phyloP scores from a whole-genome alignment of 2,888 invertebrate species.

The Linyphia triangularis region DNA sequence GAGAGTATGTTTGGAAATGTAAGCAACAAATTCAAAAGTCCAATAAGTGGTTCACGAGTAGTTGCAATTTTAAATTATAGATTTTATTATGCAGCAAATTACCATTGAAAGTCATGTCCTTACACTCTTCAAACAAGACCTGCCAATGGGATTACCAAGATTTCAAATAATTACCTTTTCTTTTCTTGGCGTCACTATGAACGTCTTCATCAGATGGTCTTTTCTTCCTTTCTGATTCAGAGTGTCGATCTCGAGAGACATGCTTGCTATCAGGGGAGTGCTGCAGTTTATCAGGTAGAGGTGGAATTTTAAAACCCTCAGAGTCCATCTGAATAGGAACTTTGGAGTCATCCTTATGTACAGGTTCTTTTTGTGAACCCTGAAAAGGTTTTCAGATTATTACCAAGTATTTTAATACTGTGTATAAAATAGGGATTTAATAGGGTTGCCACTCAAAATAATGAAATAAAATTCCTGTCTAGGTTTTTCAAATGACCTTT shows the following conservation, averaged over 20 bases:
- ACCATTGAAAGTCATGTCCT: too few species aligned
- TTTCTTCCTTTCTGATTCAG: conserved; percentile 9
- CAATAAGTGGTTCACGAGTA: too few species aligned
- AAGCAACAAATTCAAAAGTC: too few species aligned
- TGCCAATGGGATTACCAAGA: too few species aligned
- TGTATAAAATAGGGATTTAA: too few species aligned
- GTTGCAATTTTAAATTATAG: too few species aligned
- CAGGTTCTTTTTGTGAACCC: conserved; percentile 5
- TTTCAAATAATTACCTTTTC: conserved; percentile 71
- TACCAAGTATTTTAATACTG: neutral
- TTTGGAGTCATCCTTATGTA: conserved; percentile 40
- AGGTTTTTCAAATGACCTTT: too few species aligned
- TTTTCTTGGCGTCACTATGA: conserved; percentile 69
- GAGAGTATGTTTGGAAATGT: too few species aligned
- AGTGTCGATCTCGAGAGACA: neutral
- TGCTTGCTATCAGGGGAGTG: conserved; percentile 19
- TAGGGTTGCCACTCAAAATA: neutral
- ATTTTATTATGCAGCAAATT: too few species aligned
- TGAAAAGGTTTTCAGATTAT: neutral
- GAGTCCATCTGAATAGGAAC: conserved; percentile 68
- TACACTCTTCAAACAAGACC: too few species aligned
- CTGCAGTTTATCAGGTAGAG: conserved; percentile 37
- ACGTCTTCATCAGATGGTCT: conserved; percentile 15
- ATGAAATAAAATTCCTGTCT: neutral
- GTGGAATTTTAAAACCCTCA: conserved; percentile 76